These are phyloP conservation scores for Priocnemis perturbator DNA, from an alignment of 2,888 invertebrate genomes.

Conservation along the genomic window DNA sequence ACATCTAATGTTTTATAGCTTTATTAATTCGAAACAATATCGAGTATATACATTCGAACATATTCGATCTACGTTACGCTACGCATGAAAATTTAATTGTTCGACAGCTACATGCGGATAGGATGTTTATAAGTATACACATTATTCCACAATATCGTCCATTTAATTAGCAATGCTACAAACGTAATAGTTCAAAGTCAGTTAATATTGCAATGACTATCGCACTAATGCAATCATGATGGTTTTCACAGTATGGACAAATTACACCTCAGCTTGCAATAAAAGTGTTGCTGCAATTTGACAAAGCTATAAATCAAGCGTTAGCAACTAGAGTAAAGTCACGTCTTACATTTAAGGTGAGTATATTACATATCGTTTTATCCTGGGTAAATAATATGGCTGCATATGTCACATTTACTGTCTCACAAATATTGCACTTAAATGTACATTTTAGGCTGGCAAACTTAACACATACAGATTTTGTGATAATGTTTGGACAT, in stretches of 20 bases:
- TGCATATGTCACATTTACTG: neutral
- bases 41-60: too few species aligned
- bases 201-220: too few species aligned
- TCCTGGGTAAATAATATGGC: neutral
- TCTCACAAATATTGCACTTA: neutral
- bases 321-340: slow-evolving; percentile 94
- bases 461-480: slow-evolving; percentile 93
- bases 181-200: too few species aligned
- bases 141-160: too few species aligned
- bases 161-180: too few species aligned
- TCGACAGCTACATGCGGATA: too few species aligned
- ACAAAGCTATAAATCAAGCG: slow-evolving; percentile 96
- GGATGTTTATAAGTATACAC: too few species aligned
- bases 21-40: too few species aligned
- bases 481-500: slow-evolving; percentile 99
- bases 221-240: too few species aligned
- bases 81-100: too few species aligned
- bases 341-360: slow-evolving; percentile 92
- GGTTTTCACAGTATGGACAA: slow-evolving; percentile 88
- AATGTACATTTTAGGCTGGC: slow-evolving; percentile 77
- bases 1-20: too few species aligned
- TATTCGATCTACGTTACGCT: too few species aligned
- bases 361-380: slow-evolving; percentile 11
- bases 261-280: slow-evolving; percentile 95
- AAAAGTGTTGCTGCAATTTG: slow-evolving; percentile 96